Base-by-base conservation (phyloP, 2,888 invertebrate genomes). In the Phoenoteleia sp. region DNA sequence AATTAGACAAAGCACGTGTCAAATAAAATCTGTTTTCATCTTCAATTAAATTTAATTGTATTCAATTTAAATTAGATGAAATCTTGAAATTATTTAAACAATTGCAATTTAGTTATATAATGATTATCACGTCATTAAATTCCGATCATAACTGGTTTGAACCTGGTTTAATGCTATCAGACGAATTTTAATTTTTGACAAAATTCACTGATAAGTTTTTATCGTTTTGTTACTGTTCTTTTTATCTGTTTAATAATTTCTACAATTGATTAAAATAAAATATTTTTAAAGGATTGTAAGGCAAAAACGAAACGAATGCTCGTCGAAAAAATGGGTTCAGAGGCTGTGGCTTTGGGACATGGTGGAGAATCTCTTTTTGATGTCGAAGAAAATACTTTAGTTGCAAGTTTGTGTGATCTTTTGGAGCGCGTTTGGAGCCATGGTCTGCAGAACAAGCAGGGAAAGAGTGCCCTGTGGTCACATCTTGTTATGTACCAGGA, bases 401-500 rank as follows among this genome's bases (percentile, higher is more conserved):
- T 99, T 49, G 99, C 99, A n/a, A 98, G 99, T 75, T 95, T 99
- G 3, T 99, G 99, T 94, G 99, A 99, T 94, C 95, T 99, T 69
- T 94, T 99, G 58, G 99, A 99, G 94, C 95, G 99, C 87, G 97
- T 99, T 25, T 99, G 99, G 99, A 98, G 98, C 0, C 99, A 99
- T 92, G 99, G 99, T 0, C 94, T 99, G 66, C 98, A 98, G 90
- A 97, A 97, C 83, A 99, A 99, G 94, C 97, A 98, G 94, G 99
- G 99, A 7, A 99, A 99, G 94, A 99, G 99, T 0, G 98, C 99
- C 0, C 95, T 99, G 4, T 99, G 99, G 99, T 97, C 98, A 81
- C 99, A 99, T 94, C 95, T 99, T 72, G 96, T 97, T 15, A 97
- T 97, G 92, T 99, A 97, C 92, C 97, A 99, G 91, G 98, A 98